A percentile compares a stretch with the other conserved stretches of the same genome.
phyloP scores from a whole-genome alignment of 2,113 vertebrate genomes.

The Tretioscincus oriximinensis region DNA sequence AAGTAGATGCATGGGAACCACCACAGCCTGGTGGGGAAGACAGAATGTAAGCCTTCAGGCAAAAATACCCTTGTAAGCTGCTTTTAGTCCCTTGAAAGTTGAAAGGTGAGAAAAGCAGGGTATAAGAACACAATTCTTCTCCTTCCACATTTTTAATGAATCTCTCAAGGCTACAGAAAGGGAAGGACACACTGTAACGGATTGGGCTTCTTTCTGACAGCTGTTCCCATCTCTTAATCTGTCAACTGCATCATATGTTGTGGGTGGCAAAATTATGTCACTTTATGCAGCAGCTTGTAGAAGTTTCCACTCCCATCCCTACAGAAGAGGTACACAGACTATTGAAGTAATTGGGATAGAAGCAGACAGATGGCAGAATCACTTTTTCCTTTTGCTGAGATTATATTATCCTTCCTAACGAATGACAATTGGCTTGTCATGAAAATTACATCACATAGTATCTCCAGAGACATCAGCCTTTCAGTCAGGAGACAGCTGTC shows the following conservation, averaged over 20 bases:
- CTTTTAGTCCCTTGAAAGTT: too few species aligned
- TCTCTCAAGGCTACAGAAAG: too few species aligned
- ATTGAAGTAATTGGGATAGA: constrained; percentile 53
- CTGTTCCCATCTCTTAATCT: constrained; percentile 49
- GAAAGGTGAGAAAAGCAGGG: too few species aligned
- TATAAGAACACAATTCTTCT: too few species aligned
- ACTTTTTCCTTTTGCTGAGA: constrained; percentile 67
- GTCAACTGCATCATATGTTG: constrained; percentile 50
- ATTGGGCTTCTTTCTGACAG: constrained; percentile 26
- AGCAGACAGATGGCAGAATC: constrained; percentile 58
- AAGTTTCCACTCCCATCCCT: constrained; percentile 70
- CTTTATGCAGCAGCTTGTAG: constrained; percentile 63
- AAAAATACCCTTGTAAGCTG: too few species aligned
- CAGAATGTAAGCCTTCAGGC: too few species aligned
- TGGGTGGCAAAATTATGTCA: constrained; percentile 74
- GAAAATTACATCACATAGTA: constrained; percentile 65
- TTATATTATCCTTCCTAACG: constrained; percentile 62
- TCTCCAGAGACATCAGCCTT: constrained; percentile 53
- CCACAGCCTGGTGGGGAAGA: too few species aligned
- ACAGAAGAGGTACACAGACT: constrained; percentile 59
- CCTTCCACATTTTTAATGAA: too few species aligned
- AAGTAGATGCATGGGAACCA: too few species aligned
- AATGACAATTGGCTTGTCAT: constrained; percentile 73
- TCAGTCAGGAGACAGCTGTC: constrained; percentile 68
- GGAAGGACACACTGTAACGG: neutral